Percentiles rank a stretch among this genome's conserved stretches.
Evolutionary conservation across 64 coral and sea anemone species (phyloP).

Genomic region (Stichodactyla helianthus): DNA sequence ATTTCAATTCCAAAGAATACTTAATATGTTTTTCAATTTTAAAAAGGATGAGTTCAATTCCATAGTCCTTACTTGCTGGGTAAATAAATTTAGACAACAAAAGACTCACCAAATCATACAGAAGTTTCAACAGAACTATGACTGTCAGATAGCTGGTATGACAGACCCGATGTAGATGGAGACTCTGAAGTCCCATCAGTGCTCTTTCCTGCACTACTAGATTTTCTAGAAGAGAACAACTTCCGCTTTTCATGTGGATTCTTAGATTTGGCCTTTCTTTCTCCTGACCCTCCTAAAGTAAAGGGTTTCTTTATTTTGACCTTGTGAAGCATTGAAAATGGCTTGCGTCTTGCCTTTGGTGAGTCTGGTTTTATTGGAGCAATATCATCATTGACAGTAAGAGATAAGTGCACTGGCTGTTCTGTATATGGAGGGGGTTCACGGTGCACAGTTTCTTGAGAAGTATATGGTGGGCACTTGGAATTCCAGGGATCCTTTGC

Average conservation of each 20-base stretch:
- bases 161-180: neutral
- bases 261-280: conserved; percentile 31
- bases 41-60: too few relatives aligned
- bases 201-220: conserved; percentile 2
- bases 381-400: conserved; percentile 76
- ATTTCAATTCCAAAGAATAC: too few relatives aligned
- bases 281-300: conserved; percentile 34
- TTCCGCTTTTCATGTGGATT: conserved; percentile 12
- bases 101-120: neutral
- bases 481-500: conserved; percentile 54
- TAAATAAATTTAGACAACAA: neutral
- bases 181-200: neutral
- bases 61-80: too few relatives aligned
- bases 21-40: too few relatives aligned
- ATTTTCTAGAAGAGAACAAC: conserved; percentile 47
- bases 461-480: conserved; percentile 69
- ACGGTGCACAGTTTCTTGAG: conserved; percentile 44
- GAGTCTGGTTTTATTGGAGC: conserved; percentile 40
- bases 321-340: conserved; percentile 64
- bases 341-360: conserved; percentile 48
- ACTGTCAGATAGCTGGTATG: neutral
- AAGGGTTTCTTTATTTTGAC: conserved; percentile 72
- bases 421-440: conserved; percentile 74
- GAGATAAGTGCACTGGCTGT: conserved; percentile 35
- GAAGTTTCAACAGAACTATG: conserved; percentile 50